Percentiles rank a stretch among this genome's conserved stretches.
These are phyloP conservation scores for Nematopogon swammerdamellus DNA, from an alignment of 2,888 invertebrate species.

Conservation along the genomic window DNA sequence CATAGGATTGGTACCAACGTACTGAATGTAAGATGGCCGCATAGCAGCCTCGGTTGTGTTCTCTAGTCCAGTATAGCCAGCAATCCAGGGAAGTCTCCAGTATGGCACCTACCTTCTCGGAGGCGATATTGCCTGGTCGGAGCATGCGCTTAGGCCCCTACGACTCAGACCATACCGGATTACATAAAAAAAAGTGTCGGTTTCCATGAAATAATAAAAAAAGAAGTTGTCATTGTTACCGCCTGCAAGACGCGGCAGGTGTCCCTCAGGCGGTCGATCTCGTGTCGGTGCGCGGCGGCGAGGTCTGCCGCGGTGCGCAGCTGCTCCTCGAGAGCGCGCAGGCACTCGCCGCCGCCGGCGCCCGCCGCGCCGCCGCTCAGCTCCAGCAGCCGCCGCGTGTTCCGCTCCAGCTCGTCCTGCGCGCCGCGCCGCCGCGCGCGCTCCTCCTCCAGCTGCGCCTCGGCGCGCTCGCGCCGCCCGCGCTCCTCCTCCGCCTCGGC, in stretches of 20 bases:
- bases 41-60: too few relatives aligned
- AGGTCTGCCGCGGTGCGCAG: constrained; percentile 72
- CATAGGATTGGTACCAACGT: too few relatives aligned
- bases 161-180: too few relatives aligned
- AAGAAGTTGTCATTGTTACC: too few relatives aligned
- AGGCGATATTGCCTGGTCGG: too few relatives aligned
- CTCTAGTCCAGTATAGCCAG: too few relatives aligned
- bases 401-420: constrained; percentile 69
- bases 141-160: too few relatives aligned
- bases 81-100: too few relatives aligned
- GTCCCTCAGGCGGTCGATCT: constrained; percentile 68
- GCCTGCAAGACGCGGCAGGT: constrained; percentile 68
- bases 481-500: constrained; percentile 63
- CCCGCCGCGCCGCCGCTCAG: constrained; percentile 51
- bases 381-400: constrained; percentile 68
- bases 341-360: constrained; percentile 65
- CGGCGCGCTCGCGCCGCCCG: constrained; percentile 52
- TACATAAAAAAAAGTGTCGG: too few relatives aligned
- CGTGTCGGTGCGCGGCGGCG: constrained; percentile 70
- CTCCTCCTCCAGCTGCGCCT: constrained; percentile 64
- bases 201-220: too few relatives aligned
- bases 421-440: constrained; percentile 70
- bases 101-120: too few relatives aligned
- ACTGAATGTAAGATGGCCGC: too few relatives aligned
- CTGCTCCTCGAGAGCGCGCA: constrained; percentile 72